Evolutionary conservation across 1,140 invertebrate species (phyloP), one percentile per base, ranked within the genome.

Genomic region (Agrypnia vestita): DNA sequence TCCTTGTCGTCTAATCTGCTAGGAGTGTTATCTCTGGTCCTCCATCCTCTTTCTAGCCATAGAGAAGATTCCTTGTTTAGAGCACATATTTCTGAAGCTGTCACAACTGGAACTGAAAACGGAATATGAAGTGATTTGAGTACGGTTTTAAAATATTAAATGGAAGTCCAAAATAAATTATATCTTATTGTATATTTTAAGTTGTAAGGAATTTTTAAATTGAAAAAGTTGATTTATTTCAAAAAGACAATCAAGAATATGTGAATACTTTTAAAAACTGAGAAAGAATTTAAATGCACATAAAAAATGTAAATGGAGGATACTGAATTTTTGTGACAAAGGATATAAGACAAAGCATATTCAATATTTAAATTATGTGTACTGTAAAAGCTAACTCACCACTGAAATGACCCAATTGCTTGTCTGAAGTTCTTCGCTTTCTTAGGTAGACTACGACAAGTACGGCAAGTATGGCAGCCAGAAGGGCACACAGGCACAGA

Each of bases 21-120:
- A 6, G 78, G 80, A 1, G 76, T 82, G n/a, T 89, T 91, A 0
- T 84, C 83, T 87, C 90, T n/a, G 89, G 89, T 78, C 74, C 91
- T 84, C 91, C 92, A 93, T 7, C 91, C 91, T 55, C 91, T 87
- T 81, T 93, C 92, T 67, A 93, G 86, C 92, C 92, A 93, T 35
- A 93, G 85, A 0, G 91, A 90, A 67, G 82, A 78, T 53, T 92
- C 92, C 84, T 93, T 92, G 72, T 91, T 91, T 43, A 91, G 88
- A 49, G 79, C 82, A 43, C 79, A 81, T 19, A 83, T 82, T 64
- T 81, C 82, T 47, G 90, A 90, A 1, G 90, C 88, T 8, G 89
- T 91, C 7, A 90, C 87, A 15, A 91, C 90, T 8, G 90, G 90
- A 13, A 91, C 80, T 84, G 21, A 19, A 79, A 67, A 35, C 25